Base-by-base conservation (phyloP, 2,797 vertebrate species). In the Chaunax sp. region DNA sequence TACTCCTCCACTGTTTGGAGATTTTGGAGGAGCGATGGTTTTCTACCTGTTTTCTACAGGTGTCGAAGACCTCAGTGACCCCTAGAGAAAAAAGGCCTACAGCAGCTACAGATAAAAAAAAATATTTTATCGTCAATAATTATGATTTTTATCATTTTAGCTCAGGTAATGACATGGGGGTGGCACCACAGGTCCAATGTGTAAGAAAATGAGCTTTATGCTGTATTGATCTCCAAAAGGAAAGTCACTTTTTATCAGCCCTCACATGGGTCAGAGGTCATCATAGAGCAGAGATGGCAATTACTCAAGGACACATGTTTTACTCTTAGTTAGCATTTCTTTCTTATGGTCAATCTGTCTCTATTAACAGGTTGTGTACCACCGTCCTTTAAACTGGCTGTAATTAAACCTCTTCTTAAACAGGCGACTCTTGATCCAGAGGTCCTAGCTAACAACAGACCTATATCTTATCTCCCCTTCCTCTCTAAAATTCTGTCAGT, bases 1-100 rank as follows among this genome's bases (percentile, higher is more conserved):
- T 13, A 73, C 75, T 79, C 77, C 81, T 82, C 68, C 61, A 43
- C 51, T 43, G 46, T 60, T 82, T 58, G 63, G 50, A 6, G 28
- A 30, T 30, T 30, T 5, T 5, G 67, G 47, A 65, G 45, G 75
- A 69, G 44, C 46, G 15, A 64, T 41, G 26, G 51, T 35, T 35
- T 35, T 35, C 33, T 70, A 55, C 52, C 47, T n/a, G 18, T 5
- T 54, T 43, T 26, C 30, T 30, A 19, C 33, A n/a, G n/a, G 30
- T 33, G 26, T 13, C 8, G 15, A 10, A 26, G 47, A 54, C 49
- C 57, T 28, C 26, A 28, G 15, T 33, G 22, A 33, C 44, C 23
- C 4, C 25, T 26, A 18, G 22, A 18, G 14, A 37, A 38, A 28
- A n/a, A 15, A 13, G 44, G 18, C 15, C 14, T 10, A 12, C 7